Base-by-base conservation (phyloP, 1,140 invertebrate genomes). In the Drosophila nigrodunni region DNA sequence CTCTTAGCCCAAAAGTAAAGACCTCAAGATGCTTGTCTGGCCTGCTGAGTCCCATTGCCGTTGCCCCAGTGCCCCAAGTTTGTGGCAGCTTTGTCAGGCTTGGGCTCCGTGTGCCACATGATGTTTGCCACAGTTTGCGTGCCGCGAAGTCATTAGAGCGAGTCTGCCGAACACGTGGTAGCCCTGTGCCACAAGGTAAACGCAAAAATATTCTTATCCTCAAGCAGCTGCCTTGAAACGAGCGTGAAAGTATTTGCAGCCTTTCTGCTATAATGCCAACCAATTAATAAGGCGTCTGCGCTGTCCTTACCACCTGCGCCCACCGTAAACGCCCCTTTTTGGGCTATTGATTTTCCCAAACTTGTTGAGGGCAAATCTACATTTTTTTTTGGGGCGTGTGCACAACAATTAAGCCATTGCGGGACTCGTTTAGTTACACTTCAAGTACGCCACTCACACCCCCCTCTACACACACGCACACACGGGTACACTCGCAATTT, bases 161-260 rank as follows among this genome's bases (percentile, higher is more conserved):
- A 54, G 70, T 66, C 66, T 61, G 52, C 34, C 41, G 50, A 66
- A 82, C 78, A 87, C 82, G 50, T 54, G 57, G 52, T 15, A 15
- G 49, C 25, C 25, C 25, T 30, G 25, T 55, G 39, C 43, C 66
- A 64, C 72, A 74, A 74, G 72, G 66, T 74, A 41, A 74, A 61
- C 34, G 65, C 64, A 61, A 70, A 59, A 69, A 76, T 82, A 50
- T 86, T 54, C 70, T 72, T 77, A 72, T 76, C 49, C 54, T 74
- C 10, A 41, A 6, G 7, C 54, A 59, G 54, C 35, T 30, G 44
- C 72, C 82, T 80, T 77, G 83, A 88, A 87, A 87, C 77, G 80
- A 87, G 83, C 83, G 85, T 87, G 83, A 87, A 87, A 87, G 83
- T 88, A 87, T 87, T 88, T 77, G 67, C 77, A 77, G 83, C 69